Percentiles rank a stretch among this genome's conserved stretches.
Evolutionary conservation across 2,888 invertebrate species (phyloP).

Genomic region (Villa cingulata): DNA sequence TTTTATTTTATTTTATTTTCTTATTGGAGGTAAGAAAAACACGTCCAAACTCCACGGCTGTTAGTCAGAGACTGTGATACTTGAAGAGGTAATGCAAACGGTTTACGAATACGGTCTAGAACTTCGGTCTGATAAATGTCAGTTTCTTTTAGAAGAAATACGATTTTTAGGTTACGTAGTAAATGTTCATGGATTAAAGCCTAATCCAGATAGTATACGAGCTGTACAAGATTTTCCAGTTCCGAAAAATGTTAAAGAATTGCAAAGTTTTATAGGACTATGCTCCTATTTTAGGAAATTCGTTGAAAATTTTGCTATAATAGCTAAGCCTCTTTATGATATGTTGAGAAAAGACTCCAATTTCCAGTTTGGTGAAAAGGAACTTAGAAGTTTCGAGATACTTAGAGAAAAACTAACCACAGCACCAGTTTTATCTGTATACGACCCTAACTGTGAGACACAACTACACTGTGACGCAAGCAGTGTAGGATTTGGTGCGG

Average conservation of each 20-base stretch:
- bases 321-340: neutral
- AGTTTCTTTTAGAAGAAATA: neutral
- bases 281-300: neutral
- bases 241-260: neutral
- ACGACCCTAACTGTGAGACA: constrained; percentile 15
- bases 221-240: neutral
- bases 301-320: neutral
- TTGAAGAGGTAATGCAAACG: neutral
- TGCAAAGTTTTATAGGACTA: neutral
- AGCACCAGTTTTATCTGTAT: constrained; percentile 1
- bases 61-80: no score
- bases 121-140: neutral
- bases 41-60: no score
- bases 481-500: no score
- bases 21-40: no score
- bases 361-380: constrained; percentile 16
- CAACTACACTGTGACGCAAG: constrained; percentile 21
- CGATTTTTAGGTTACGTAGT: neutral
- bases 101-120: neutral
- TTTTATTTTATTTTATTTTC: no score
- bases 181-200: neutral
- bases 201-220: neutral
- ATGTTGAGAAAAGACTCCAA: constrained; percentile 9
- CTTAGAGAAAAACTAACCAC: constrained; percentile 13
- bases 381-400: constrained; percentile 14